Evolutionary conservation across 2,888 invertebrate species (phyloP).

Genomic region (Ecdyonurus torrentis): DNA sequence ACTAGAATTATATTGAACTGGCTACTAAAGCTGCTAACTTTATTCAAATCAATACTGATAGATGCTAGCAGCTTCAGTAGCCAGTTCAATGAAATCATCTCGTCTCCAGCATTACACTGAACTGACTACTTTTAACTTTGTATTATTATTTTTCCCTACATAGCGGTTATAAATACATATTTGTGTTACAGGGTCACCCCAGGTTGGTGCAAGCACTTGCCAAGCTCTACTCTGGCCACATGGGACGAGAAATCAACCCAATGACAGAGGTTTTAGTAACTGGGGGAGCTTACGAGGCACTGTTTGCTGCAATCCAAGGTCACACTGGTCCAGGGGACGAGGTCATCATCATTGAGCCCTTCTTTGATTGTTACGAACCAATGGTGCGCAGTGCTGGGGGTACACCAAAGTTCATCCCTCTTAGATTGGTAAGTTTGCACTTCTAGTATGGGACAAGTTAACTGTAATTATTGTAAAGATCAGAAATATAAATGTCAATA

Average conservation of each 20-base stretch:
- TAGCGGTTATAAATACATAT: too few relatives aligned
- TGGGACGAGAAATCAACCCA: slow-evolving; percentile 63
- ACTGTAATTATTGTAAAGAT: too few relatives aligned
- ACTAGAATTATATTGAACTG: too few relatives aligned
- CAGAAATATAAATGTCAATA: too few relatives aligned
- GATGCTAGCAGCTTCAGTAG: too few relatives aligned
- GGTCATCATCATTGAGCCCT: slow-evolving; percentile 95
- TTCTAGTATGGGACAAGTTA: not conserved
- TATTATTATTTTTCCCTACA: too few relatives aligned
- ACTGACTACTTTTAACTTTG: too few relatives aligned
- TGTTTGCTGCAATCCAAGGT: slow-evolving; percentile 73
- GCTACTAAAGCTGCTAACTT: too few relatives aligned
- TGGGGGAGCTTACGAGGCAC: slow-evolving; percentile 85
- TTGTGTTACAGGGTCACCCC: slow-evolving; percentile 87
- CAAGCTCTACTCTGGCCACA: slow-evolving; percentile 66
- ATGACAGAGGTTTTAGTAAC: slow-evolving; percentile 76
- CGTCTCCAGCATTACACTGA: too few relatives aligned
- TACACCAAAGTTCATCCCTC: slow-evolving; percentile 66
- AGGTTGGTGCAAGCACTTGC: slow-evolving; percentile 68
- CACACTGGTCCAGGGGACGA: slow-evolving; percentile 77
- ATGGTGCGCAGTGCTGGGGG: slow-evolving; percentile 86
- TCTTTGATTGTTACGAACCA: slow-evolving; percentile 94
- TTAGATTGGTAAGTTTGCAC: slow-evolving; percentile 49
- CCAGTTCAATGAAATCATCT: too few relatives aligned
- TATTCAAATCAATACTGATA: too few relatives aligned